Evolutionary conservation across 2,888 invertebrate species (phyloP), one percentile per base, ranked within the genome.

Genomic region (Calliphora vomitoria): DNA sequence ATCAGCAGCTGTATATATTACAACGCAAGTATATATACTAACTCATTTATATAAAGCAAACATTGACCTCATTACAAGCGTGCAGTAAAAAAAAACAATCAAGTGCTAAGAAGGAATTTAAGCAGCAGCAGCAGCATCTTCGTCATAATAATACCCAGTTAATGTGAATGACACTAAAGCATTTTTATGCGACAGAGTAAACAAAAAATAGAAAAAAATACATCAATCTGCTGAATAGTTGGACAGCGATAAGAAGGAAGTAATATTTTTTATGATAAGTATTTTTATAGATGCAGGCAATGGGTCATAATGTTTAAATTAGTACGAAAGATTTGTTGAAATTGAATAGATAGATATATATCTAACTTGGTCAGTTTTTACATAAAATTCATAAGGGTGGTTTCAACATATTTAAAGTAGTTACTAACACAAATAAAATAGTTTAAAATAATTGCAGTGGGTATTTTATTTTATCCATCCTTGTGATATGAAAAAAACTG

Each of bases 91-190:
- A 25, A 25, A 25, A 20, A 69, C 47, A 60, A 71, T 25, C 35
- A 82, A 69, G 74, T 68, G 44, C 20, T 74, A 82, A 68, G 8
- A 18, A 66, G 55, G 15, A 50, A 66, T 44, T 66, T 66, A 8
- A 66, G 20, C 47, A 72, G 35, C 38, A 69, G n/a, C n/a, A 69
- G 20, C 18, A 8, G 18, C 18, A 66, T 20, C 44, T 25, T 69
- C 47, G 15, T 20, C 20, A 15, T 6, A 44, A 25, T 55, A 64
- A 68, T 68, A 18, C n/a, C 68, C 47, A 50, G 58, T 25, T 60
- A 75, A 82, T 82, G 66, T 66, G 38, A 82, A 68, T 47, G 74
- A 68, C 82, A 58, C 35, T 82, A 25, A 58, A 66, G 44, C n/a
- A 58, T 58, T 68, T 55, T 68, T 41, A 72, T 55, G 64, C 8